Conservation (phyloP, 2,888 invertebrate genomes). For the Campoletis raptor region DNA sequence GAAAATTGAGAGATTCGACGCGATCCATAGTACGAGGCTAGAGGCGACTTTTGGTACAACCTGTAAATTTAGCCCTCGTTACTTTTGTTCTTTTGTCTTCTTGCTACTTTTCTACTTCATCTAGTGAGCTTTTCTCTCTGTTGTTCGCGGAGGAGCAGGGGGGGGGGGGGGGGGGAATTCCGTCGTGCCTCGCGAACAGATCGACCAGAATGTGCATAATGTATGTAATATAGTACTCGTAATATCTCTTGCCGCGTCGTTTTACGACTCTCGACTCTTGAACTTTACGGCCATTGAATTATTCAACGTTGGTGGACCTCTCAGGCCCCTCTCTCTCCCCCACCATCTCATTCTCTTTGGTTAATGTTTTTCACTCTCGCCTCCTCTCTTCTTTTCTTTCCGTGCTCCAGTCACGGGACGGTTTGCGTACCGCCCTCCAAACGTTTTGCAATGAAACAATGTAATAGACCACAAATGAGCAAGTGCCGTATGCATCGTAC, state of each 20-base stretch:
- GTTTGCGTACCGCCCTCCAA: constrained; percentile 44
- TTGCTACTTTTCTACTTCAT: constrained; percentile 20
- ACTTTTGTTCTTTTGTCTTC: constrained; percentile 14
- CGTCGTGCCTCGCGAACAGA: constrained; percentile 63
- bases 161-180: neutral
- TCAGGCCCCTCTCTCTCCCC: constrained; percentile 34
- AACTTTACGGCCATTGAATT: constrained; percentile 72
- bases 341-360: constrained; percentile 44
- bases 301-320: constrained; percentile 71
- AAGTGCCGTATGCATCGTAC: constrained; percentile 57
- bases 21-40: too few relatives aligned
- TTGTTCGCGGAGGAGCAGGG: too few relatives aligned
- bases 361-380: constrained; percentile 54
- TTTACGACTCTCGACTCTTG: constrained; percentile 70
- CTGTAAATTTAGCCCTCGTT: neutral
- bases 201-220: constrained; percentile 70
- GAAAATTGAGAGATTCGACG: neutral
- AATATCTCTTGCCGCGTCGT: constrained; percentile 70
- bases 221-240: constrained; percentile 71
- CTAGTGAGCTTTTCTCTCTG: constrained; percentile 42
- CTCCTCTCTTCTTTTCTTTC: constrained; percentile 38
- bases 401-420: constrained; percentile 3
- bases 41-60: neutral
- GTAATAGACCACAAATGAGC: constrained; percentile 67
- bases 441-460: constrained; percentile 66